Conservation (phyloP, 2,888 invertebrate genomes). For the Xylota segnis region DNA sequence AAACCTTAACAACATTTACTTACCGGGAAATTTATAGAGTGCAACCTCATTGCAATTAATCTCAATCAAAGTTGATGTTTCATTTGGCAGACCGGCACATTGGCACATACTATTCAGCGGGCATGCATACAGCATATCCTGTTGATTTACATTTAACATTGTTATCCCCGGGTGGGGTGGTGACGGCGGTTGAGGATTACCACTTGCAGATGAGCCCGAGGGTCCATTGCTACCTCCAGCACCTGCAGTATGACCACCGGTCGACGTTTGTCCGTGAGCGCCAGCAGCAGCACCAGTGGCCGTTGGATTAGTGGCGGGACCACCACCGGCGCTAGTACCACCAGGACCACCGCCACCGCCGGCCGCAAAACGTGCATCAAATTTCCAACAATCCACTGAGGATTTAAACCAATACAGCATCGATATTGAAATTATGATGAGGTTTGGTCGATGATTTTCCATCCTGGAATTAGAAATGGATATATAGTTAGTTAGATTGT, state of each 20-base stretch:
- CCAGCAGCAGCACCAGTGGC: conserved; percentile 60
- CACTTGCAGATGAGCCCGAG: conserved; percentile 75
- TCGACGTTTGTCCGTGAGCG: conserved; percentile 77
- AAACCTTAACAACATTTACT: conserved; percentile 77
- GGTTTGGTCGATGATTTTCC: conserved; percentile 81
- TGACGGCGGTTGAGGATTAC: conserved; percentile 76
- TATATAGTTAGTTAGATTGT: conserved; percentile 4
- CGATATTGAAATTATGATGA: conserved; percentile 83
- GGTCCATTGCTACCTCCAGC: conserved; percentile 77
- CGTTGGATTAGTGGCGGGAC: conserved; percentile 57
- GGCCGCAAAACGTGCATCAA: conserved; percentile 80
- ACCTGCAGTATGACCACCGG: conserved; percentile 64
- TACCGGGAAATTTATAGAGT: conserved; percentile 85
- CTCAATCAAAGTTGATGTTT: conserved; percentile 84
- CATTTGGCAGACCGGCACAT: conserved; percentile 84
- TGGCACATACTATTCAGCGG: conserved; percentile 85
- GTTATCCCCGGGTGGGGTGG: conserved; percentile 79
- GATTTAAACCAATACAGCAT: conserved; percentile 82
- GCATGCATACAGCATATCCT: conserved; percentile 84
- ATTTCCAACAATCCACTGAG: conserved; percentile 84
- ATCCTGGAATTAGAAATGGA: conserved; percentile 78
- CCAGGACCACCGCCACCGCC: conserved; percentile 79
- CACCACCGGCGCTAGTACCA: conserved; percentile 51
- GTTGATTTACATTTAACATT: conserved; percentile 82
- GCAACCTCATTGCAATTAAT: conserved; percentile 85